Base-by-base conservation (phyloP, 2,888 invertebrate species). In the Macrophya alboannulata region DNA sequence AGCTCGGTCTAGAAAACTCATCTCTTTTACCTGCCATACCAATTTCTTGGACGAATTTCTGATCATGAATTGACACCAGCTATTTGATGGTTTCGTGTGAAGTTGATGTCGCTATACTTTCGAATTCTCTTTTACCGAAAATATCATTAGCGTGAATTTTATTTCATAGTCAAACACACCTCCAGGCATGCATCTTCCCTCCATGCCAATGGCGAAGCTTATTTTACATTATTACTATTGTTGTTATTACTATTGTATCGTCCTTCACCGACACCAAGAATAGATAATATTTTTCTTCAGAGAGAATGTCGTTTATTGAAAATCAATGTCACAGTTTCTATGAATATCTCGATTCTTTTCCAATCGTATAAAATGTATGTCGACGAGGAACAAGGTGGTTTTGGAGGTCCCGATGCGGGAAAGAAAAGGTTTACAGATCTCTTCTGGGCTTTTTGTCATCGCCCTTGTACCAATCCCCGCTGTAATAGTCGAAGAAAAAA, bases 401-500 rank as follows among this genome's bases (percentile, higher is more conserved):
- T 71, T 84, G 86, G 89, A 43, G 87, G 90, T 93, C 93, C 93
- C 93, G 92, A 93, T 93, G 92, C 93, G 93, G 92, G 93, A 93
- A 92, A 93, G 90, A 89, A 90, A 87, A 89, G 62, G 86, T 87
- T 87, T 86, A 85, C 85, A 84, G 83, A 86, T 86, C 85, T 81
- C 83, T 88, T 91, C 87, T 93, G 85, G 90, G 89, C 87, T 93
- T 92, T 88, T 92, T 92, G 86, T 96, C 96, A 85, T 97, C 97
- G 88, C 97, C 97, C 94, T 97, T 97, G 95, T 97, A 98, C 98
- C 98, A 98, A 92, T 98, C 97, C 96, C 98, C 97, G 91, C 97
- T 95, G 90, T 25, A 94, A 87, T 84, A 85, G 77, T 51, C 31
- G 0, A 25, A 31, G 82, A 62, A 8, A 62, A 21, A 62, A 21